Evolutionary conservation across 2,888 invertebrate genomes (phyloP).

Genomic region (Rhagium mordax): DNA sequence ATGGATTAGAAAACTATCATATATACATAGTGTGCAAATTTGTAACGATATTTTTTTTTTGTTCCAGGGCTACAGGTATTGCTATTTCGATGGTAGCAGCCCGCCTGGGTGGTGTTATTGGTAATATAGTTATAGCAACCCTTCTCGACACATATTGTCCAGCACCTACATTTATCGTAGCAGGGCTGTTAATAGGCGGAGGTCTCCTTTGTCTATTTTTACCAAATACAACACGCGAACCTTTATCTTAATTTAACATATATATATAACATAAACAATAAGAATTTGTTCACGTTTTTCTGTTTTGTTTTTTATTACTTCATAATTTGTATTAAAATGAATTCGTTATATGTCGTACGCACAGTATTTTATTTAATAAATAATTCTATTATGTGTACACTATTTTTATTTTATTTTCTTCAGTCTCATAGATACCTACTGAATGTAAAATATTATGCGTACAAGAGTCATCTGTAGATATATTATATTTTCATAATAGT

Average conservation of each 20-base stretch:
- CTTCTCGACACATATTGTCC: slow-evolving; percentile 91
- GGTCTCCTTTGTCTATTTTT: slow-evolving; percentile 90
- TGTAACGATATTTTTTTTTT: not conserved
- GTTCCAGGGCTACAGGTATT: slow-evolving; percentile 87
- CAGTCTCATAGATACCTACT: slow-evolving; percentile 5
- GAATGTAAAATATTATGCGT: slow-evolving; percentile 9
- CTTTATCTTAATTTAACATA: slow-evolving; percentile 68
- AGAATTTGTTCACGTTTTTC: slow-evolving; percentile 16
- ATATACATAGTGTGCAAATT: too few species aligned
- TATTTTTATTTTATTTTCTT: not conserved
- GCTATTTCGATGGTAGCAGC: slow-evolving; percentile 93
- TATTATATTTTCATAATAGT: slow-evolving; percentile 49
- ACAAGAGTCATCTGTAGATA: slow-evolving; percentile 46
- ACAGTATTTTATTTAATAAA: slow-evolving; percentile 10
- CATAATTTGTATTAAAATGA: slow-evolving; percentile 8
- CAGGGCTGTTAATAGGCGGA: slow-evolving; percentile 87
- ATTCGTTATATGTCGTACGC: not conserved
- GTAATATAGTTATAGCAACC: slow-evolving; percentile 90
- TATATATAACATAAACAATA: slow-evolving; percentile 9
- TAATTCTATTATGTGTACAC: not conserved
- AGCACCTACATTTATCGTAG: slow-evolving; percentile 93
- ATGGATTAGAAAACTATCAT: too few species aligned
- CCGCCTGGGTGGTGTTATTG: slow-evolving; percentile 90
- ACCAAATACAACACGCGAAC: slow-evolving; percentile 91
- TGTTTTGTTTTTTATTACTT: slow-evolving; percentile 28